Evolutionary conservation across 2,888 invertebrate genomes (phyloP).

Genomic region (Sericinus montela): DNA sequence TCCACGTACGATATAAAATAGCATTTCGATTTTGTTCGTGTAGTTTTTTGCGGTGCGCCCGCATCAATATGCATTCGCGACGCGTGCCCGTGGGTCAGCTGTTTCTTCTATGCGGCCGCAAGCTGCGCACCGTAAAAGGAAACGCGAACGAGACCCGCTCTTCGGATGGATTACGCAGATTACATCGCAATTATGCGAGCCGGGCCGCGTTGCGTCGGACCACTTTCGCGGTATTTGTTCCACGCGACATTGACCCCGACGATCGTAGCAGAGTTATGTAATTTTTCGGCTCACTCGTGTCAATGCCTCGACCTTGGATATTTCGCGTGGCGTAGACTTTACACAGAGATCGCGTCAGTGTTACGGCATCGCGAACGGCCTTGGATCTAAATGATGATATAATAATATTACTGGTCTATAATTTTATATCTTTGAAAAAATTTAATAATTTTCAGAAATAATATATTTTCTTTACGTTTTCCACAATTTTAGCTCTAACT

Average conservation of each 20-base stretch:
- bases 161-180: constrained; percentile 73
- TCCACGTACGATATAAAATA: constrained; percentile 50
- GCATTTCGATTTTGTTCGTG: constrained; percentile 57
- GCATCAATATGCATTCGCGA: constrained; percentile 71
- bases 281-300: constrained; percentile 53
- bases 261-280: constrained; percentile 49
- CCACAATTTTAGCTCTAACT: no score
- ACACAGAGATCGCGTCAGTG: constrained; percentile 31
- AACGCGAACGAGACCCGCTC: constrained; percentile 13
- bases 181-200: constrained; percentile 71
- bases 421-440: no score
- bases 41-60: constrained; percentile 56
- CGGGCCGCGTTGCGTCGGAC: constrained; percentile 35
- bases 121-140: constrained; percentile 75
- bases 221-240: constrained; percentile 76
- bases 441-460: no score
- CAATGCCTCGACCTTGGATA: constrained; percentile 55
- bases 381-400: constrained; percentile 5
- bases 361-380: constrained; percentile 16
- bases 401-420: not conserved
- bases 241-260: constrained; percentile 63
- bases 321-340: constrained; percentile 25
- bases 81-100: constrained; percentile 76
- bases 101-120: constrained; percentile 71
- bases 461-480: no score